Evolutionary conservation across 2,797 vertebrate species (phyloP), one percentile per base, ranked within the genome.

Genomic region (Pantherophis alleghaniensis): DNA sequence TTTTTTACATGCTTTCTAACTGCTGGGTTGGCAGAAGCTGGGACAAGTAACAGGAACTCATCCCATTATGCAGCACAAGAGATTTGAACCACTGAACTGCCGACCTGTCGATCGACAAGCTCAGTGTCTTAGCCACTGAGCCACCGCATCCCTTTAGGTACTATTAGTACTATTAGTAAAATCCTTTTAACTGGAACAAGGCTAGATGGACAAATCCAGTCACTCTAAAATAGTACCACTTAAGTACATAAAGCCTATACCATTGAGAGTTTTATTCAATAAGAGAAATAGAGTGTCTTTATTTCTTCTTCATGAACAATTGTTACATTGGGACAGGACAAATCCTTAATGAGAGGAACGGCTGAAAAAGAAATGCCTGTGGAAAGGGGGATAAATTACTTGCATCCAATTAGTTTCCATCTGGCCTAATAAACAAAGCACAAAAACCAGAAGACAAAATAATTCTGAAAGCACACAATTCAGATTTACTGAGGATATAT

Each of bases 101-200:
- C 7, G 7, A 51, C 51, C 51, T 51, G 6, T 51, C 51, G 51
- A 51, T 51, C 2, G 51, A 9, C 51, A 51, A 51, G 47, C 47
- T 51, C 47, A 51, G 47, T 6, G 7, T 51, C 47, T 51, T 51
- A 7, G 47, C 47, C 47, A 51, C 47, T 51, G 47, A 51, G 47
- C 47, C 47, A 51, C 47, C 7, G 7, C 1, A 1, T 51, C 51
- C 51, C 51, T 51, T 51, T 51, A 93, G 93, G 93, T 79, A 79
- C 32, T 22, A 79, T 32, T 69, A 66, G n/a, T 93, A 95, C 94
- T 0, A 0, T 89, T 96, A 94, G 69, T 94, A 96, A 93, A 94
- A 96, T 94, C 93, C 90, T 96, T 96, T 94, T 74, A 93, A 92
- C 94, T 89, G 94, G 93, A 96, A 96, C 93, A 97, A 95, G 93